A percentile compares a stretch with the other conserved stretches of the same genome.
These are phyloP conservation scores for Sorex araneus DNA, from an alignment of 2,113 vertebrate species.

Conservation along the genomic window DNA sequence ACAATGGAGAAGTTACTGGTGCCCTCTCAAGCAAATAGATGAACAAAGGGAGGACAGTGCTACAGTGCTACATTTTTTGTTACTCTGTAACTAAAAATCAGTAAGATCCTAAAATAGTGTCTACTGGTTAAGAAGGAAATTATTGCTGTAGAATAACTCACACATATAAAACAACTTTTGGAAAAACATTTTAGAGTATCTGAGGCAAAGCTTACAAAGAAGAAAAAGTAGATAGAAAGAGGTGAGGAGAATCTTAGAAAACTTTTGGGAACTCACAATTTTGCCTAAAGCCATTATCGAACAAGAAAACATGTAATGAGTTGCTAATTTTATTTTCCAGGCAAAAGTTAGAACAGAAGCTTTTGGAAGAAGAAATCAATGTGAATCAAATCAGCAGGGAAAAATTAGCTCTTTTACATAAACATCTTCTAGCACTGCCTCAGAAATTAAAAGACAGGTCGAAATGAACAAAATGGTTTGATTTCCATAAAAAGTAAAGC, in stretches of 20 bases:
- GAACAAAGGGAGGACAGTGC: no score
- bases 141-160: slow-evolving; percentile 23
- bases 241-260: background rate
- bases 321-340: slow-evolving; percentile 64
- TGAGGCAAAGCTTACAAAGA: slow-evolving; percentile 1
- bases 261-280: background rate
- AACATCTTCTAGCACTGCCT: slow-evolving; percentile 51
- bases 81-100: background rate
- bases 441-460: slow-evolving; percentile 59
- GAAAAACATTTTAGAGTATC: slow-evolving; percentile 15
- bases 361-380: slow-evolving; percentile 68
- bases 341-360: slow-evolving; percentile 60
- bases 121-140: background rate
- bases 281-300: slow-evolving; percentile 34
- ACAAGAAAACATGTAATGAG: slow-evolving; percentile 59
- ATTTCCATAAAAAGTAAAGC: slow-evolving; percentile 44
- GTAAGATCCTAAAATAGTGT: background rate
- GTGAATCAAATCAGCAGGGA: slow-evolving; percentile 49
- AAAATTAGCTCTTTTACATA: slow-evolving; percentile 62
- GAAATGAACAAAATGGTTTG: slow-evolving; percentile 52
- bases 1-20: no score
- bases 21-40: no score
- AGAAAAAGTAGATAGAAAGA: background rate
- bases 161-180: background rate
- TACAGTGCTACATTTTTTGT: no score